phyloP scores from a whole-genome alignment of 2,888 invertebrate genomes.

The Rhogogaster chlorosoma region DNA sequence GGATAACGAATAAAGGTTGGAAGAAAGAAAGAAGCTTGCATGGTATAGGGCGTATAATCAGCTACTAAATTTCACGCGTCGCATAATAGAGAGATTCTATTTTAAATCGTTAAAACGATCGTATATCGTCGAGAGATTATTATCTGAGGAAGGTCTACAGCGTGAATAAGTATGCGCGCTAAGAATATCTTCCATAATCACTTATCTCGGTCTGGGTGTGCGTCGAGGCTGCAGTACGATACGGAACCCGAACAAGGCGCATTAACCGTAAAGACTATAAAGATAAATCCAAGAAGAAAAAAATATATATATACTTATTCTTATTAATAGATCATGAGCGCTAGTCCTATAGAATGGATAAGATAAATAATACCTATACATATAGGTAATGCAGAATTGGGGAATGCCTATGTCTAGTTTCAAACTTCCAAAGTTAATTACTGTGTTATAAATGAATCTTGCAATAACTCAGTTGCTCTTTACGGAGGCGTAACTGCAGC shows the following conservation, averaged over 20 bases:
- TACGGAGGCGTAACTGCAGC: neutral
- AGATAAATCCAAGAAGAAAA: neutral
- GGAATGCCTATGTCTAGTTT: too few species aligned
- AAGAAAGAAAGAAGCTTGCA: neutral
- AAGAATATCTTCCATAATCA: conserved; percentile 15
- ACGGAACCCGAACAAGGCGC: neutral
- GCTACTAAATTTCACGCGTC: neutral
- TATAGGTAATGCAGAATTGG: too few species aligned
- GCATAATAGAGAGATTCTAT: neutral
- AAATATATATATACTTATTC: neutral
- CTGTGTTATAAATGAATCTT: neutral
- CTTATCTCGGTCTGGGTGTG: neutral
- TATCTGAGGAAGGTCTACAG: conserved; percentile 2
- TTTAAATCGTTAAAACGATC: conserved; percentile 7
- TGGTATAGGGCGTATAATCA: neutral
- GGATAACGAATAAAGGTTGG: neutral
- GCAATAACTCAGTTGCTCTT: neutral
- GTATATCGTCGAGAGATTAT: neutral
- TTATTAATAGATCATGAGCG: neutral
- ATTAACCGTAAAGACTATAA: neutral
- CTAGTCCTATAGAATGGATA: too few species aligned
- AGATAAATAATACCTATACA: too few species aligned
- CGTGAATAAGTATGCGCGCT: neutral
- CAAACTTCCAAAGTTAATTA: neutral
- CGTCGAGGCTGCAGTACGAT: neutral